Conservation (phyloP, 2,888 invertebrate genomes). For the Amblyteles armatorius region DNA sequence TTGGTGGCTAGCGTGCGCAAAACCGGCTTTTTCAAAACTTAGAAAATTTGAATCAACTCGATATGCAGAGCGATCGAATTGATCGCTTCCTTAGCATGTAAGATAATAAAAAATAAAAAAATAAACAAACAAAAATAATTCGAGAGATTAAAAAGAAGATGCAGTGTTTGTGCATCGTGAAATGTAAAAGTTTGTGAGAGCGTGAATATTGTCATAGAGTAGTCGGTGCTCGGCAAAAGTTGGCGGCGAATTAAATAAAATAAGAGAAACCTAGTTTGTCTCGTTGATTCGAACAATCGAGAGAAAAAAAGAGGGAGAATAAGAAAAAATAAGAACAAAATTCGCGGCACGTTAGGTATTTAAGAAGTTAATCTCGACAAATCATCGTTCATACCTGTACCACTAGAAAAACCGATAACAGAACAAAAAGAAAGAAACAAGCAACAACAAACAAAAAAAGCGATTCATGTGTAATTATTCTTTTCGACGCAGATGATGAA, state of each 20-base stretch:
- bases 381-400: conserved; percentile 76
- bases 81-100: conserved; percentile 50
- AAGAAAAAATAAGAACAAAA: conserved; percentile 63
- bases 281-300: conserved; percentile 35
- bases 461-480: conserved; percentile 81
- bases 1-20: conserved; percentile 46
- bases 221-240: conserved; percentile 71
- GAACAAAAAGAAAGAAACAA: conserved; percentile 21
- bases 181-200: conserved; percentile 54
- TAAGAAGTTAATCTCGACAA: conserved; percentile 73
- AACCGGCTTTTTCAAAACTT: conserved; percentile 52
- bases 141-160: conserved; percentile 24
- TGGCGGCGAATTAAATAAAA: conserved; percentile 44
- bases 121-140: conserved; percentile 15
- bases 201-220: conserved; percentile 50
- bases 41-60: conserved; percentile 44
- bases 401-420: conserved; percentile 72
- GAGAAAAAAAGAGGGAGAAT: conserved; percentile 47
- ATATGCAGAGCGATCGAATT: conserved; percentile 39
- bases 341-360: conserved; percentile 71
- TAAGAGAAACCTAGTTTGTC: conserved; percentile 38
- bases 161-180: conserved; percentile 52
- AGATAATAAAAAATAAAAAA: not conserved
- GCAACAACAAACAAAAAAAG: conserved; percentile 61
- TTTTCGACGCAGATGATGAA: conserved; percentile 81